Evolutionary conservation across 1,140 invertebrate species (phyloP).

Genomic region (Formica selysi): DNA sequence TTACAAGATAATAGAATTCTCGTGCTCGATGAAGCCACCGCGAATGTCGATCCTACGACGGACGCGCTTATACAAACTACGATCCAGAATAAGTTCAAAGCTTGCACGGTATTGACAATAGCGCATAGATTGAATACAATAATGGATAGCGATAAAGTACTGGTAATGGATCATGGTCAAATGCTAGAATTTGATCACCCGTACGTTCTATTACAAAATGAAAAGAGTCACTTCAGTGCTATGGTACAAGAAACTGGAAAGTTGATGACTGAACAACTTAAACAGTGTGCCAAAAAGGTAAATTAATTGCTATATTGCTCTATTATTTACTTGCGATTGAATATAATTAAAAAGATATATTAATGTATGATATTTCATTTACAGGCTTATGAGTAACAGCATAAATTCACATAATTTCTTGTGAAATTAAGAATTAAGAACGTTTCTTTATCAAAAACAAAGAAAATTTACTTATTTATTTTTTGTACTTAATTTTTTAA

Average conservation of each 20-base stretch:
- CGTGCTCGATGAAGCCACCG: conserved; percentile 92
- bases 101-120: conserved; percentile 90
- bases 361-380: conserved; percentile 26
- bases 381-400: conserved; percentile 58
- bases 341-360: neutral
- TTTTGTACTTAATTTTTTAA: conserved; percentile 15
- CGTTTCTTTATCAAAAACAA: neutral
- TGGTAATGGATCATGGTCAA: conserved; percentile 85
- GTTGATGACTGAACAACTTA: conserved; percentile 81
- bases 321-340: too few relatives aligned
- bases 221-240: conserved; percentile 81
- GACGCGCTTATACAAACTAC: conserved; percentile 89
- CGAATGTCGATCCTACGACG: conserved; percentile 90
- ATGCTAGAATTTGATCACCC: conserved; percentile 88
- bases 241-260: conserved; percentile 87
- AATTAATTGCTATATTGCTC: neutral
- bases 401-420: neutral
- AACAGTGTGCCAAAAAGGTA: conserved; percentile 84
- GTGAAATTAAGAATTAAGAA: neutral
- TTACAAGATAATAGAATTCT: conserved; percentile 89
- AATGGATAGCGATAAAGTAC: conserved; percentile 85
- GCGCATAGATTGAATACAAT: conserved; percentile 88
- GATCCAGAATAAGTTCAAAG: conserved; percentile 88
- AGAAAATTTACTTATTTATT: conserved; percentile 3
- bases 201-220: conserved; percentile 85